Evolutionary conservation across 2,113 vertebrate species (phyloP).

Genomic region (Callocephalon fimbriatum): DNA sequence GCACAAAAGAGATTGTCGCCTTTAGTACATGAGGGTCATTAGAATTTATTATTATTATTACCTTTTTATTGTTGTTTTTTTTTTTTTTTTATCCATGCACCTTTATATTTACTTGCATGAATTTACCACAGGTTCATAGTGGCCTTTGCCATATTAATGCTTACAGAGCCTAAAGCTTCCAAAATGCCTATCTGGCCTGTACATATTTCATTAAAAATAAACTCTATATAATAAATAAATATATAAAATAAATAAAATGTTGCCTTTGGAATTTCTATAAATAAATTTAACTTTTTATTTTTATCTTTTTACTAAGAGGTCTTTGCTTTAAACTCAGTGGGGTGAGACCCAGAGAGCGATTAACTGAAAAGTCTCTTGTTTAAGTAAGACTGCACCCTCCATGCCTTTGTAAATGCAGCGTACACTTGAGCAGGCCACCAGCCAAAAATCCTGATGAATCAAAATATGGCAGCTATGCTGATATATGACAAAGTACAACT

Average conservation of each 20-base stretch:
- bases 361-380: conserved; percentile 81
- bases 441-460: conserved; percentile 79
- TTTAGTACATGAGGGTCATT: conserved; percentile 82
- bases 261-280: conserved; percentile 92
- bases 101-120: conserved; percentile 82
- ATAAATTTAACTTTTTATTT: conserved; percentile 86
- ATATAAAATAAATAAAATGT: conserved; percentile 94
- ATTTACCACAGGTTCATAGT: conserved; percentile 84
- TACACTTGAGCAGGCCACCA: conserved; percentile 81
- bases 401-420: conserved; percentile 82
- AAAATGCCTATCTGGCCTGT: conserved; percentile 90
- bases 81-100: conserved; percentile 77
- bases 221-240: conserved; percentile 93
- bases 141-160: conserved; percentile 81
- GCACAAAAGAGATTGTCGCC: conserved; percentile 85
- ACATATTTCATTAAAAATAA: conserved; percentile 93
- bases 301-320: conserved; percentile 82
- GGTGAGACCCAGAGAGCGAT: conserved; percentile 73
- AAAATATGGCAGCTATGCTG: conserved; percentile 82
- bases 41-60: conserved; percentile 69
- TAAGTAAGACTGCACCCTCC: conserved; percentile 81
- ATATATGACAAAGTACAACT: conserved; percentile 80
- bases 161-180: conserved; percentile 88
- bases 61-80: conserved; percentile 45
- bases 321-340: conserved; percentile 83